Conservation (phyloP, 2,888 invertebrate genomes). For the Idaea straminata region DNA sequence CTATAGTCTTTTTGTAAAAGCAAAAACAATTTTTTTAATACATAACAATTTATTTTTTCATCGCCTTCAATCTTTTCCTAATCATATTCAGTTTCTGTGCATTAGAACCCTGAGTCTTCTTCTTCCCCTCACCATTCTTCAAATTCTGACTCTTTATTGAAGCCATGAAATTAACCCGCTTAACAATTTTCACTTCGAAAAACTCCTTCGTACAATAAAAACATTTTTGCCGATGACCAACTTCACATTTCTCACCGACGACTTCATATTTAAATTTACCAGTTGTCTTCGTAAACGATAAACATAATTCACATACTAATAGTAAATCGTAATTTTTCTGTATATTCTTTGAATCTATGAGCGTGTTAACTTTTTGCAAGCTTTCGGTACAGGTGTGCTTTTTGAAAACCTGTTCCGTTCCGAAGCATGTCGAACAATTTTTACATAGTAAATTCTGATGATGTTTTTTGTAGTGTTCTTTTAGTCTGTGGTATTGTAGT, state of each 20-base stretch:
- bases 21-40: constrained; percentile 10
- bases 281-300: constrained; percentile 35
- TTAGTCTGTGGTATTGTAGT: constrained; percentile 22
- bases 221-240: constrained; percentile 32
- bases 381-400: constrained; percentile 9
- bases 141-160: not conserved
- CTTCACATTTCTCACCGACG: constrained; percentile 21
- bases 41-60: constrained; percentile 36
- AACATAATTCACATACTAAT: constrained; percentile 41
- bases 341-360: not conserved
- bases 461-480: constrained; percentile 16
- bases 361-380: not conserved
- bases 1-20: not conserved
- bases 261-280: constrained; percentile 24
- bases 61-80: constrained; percentile 40
- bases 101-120: constrained; percentile 21
- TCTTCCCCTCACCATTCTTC: constrained; percentile 6
- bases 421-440: not conserved
- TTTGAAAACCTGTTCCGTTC: not conserved
- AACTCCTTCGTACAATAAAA: constrained; percentile 32
- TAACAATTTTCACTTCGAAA: constrained; percentile 41
- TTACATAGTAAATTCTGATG: constrained; percentile 20
- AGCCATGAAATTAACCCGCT: not conserved
- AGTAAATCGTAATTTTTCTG: constrained; percentile 12
- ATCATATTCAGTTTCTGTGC: constrained; percentile 42